Base-by-base conservation (phyloP, 1,140 invertebrate species). In the Sminthurinus signatus region DNA sequence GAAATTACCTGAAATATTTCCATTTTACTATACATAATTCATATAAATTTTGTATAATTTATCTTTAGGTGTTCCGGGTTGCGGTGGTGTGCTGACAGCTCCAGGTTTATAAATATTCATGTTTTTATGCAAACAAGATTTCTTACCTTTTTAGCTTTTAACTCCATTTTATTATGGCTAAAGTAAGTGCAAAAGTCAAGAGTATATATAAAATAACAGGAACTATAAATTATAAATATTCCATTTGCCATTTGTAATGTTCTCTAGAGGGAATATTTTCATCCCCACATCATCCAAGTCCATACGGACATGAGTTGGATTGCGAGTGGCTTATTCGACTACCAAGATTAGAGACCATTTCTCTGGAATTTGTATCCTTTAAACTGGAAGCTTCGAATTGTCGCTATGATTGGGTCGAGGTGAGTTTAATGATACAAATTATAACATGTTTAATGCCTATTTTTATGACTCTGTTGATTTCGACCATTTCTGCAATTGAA, bases 241-340 rank as follows among this genome's bases (percentile, higher is more conserved):
- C 5, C 44, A 10, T 21, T 46, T 8, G 3, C 44, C 5, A 4
- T n/a, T 46, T 5, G 5, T 46, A 4, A 14, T 46, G 8, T n/a
- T 46, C 5, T 46, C 15, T 10, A 52, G 50, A 14, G 2, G 54
- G 54, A 23, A 42, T 56, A 42, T 36, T 56, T 36, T 19, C 19
- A 36, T 36, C 54, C 72, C 89, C 88, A 1, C 77, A 78, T 5
- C 81, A 81, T 68, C 78, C 84, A 21, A 76, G 78, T 19, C 68
- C 73, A 28, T 87, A 91, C 75, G 72, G 79, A 0, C 74, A 80
- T 68, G 83, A 84, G 61, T 72, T 86, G 23, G 74, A 83, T 63
- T 93, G 91, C 75, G 86, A 88, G 65, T 93, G 89, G 82, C 77
- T 83, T 72, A 91, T 93, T 67, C 80, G 80, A 71, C 78, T 86